These are phyloP conservation scores for Cheiracanthium punctorium DNA, from an alignment of 2,888 invertebrate species.

Conservation along the genomic window DNA sequence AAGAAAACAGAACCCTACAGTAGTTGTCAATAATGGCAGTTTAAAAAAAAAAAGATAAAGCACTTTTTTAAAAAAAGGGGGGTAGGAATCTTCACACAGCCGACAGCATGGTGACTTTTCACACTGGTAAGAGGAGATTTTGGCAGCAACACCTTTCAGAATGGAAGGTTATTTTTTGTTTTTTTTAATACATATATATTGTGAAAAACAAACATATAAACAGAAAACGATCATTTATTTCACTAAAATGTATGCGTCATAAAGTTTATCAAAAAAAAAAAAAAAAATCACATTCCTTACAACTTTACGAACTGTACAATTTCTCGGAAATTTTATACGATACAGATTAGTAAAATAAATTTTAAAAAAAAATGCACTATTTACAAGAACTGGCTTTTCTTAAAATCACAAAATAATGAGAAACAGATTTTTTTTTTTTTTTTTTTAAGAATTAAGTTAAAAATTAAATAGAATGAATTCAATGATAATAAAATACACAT, in stretches of 20 bases:
- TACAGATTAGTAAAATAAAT: background rate
- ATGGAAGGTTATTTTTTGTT: background rate
- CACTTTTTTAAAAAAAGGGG: constrained; percentile 19
- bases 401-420: no score
- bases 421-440: no score
- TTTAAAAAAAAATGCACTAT: background rate
- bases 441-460: no score
- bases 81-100: background rate
- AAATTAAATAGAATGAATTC: background rate
- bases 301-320: background rate
- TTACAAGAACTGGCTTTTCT: no score
- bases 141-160: background rate
- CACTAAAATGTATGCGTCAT: background rate
- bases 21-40: constrained; percentile 64
- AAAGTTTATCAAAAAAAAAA: background rate
- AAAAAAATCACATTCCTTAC: background rate
- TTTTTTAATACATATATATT: no score
- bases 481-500: no score
- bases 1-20: constrained; percentile 66
- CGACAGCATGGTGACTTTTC: background rate
- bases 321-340: background rate
- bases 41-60: constrained; percentile 26
- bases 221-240: background rate
- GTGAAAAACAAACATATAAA: background rate
- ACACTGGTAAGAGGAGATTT: background rate